Evolutionary conservation across 2,113 vertebrate genomes (phyloP).

Genomic region (Synodontis membranacea): DNA sequence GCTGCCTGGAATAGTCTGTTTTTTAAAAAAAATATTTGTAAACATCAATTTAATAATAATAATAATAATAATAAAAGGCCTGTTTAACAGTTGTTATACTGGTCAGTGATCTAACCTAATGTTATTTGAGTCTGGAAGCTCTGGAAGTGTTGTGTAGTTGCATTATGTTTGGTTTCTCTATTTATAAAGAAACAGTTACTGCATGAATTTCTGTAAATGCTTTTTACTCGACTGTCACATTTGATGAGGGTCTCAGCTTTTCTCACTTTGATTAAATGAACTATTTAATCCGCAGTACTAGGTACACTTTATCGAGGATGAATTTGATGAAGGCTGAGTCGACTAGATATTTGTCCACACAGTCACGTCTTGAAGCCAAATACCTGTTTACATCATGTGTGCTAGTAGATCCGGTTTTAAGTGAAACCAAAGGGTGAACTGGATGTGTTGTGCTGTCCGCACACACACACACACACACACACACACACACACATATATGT

Average conservation of each 20-base stretch:
- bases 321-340: not conserved
- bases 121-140: not conserved
- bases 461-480: not conserved
- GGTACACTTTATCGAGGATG: not conserved
- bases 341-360: not conserved
- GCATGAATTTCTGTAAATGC: not conserved
- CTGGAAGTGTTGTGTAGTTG: not conserved
- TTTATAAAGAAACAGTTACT: conserved; percentile 12
- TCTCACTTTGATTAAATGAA: conserved; percentile 19
- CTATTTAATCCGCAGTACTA: conserved; percentile 16
- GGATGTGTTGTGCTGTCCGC: not conserved
- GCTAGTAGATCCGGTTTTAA: not conserved
- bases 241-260: not conserved
- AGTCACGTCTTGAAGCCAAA: not conserved
- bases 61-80: not conserved
- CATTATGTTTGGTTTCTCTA: not conserved
- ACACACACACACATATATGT: not conserved
- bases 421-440: conserved; percentile 3
- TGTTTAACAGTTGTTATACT: not conserved
- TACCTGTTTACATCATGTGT: not conserved
- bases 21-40: too few relatives aligned
- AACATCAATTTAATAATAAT: not conserved
- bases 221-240: not conserved
- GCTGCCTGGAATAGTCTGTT: not conserved
- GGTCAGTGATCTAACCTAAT: not conserved